Conservation (phyloP, 2,888 invertebrate genomes). For the Rutpela maculata region DNA sequence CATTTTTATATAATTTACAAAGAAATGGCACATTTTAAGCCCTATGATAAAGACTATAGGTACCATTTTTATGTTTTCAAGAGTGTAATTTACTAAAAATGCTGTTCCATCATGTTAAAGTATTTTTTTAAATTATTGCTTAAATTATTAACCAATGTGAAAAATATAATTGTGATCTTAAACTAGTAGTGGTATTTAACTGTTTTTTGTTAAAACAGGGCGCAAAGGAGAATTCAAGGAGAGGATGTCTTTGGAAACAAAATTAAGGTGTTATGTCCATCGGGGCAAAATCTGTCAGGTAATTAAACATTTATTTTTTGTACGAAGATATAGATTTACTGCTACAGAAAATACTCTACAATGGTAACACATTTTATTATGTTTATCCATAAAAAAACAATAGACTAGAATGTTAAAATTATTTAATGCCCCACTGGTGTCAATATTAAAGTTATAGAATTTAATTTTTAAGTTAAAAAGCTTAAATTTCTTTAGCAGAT, state of each 20-base stretch:
- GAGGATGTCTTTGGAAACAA: constrained; percentile 88
- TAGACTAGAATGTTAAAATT: no score
- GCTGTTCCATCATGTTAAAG: no score
- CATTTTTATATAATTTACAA: constrained; percentile 42
- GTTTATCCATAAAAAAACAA: no score
- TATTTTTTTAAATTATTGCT: not conserved
- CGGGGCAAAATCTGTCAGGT: constrained; percentile 63
- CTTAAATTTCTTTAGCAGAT: no score
- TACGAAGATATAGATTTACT: no score
- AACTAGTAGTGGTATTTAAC: not conserved
- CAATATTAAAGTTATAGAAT: no score
- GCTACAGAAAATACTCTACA: no score
- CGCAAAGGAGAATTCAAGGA: constrained; percentile 89
- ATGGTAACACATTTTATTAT: no score
- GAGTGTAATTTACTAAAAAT: constrained; percentile 2
- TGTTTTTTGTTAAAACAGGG: constrained; percentile 75
- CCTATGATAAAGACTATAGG: constrained; percentile 66
- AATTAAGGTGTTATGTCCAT: constrained; percentile 75
- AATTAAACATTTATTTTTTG: constrained; percentile 28
- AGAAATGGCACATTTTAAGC: constrained; percentile 66
- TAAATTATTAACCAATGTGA: not conserved
- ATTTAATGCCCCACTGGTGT: no score
- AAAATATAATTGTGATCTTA: constrained; percentile 23
- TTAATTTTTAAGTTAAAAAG: no score
- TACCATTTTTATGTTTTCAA: constrained; percentile 49